Evolutionary conservation across 2,797 vertebrate genomes (phyloP).

Genomic region (Remorina albescens): DNA sequence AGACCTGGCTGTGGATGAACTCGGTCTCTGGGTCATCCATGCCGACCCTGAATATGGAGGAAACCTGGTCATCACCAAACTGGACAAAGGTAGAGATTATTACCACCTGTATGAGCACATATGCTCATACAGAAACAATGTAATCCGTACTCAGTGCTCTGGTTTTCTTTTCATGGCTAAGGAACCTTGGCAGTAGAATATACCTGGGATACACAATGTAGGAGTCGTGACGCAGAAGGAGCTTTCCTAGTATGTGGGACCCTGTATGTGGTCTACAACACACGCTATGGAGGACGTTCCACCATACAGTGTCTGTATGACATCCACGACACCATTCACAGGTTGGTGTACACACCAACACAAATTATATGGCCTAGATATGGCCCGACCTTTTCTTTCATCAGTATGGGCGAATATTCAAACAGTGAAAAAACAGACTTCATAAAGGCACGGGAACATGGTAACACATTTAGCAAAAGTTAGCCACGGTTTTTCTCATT

Average conservation of each 20-base stretch:
- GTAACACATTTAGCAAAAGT: neutral
- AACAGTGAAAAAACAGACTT: neutral
- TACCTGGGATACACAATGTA: slow-evolving; percentile 92
- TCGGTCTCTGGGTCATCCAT: slow-evolving; percentile 95
- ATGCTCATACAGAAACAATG: neutral
- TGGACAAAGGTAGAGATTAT: slow-evolving; percentile 79
- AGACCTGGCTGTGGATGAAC: slow-evolving; percentile 92
- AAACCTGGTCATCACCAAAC: slow-evolving; percentile 91
- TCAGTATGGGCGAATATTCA: too few species aligned
- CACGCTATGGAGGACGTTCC: slow-evolving; percentile 87
- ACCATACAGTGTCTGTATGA: slow-evolving; percentile 91
- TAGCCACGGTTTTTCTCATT: neutral
- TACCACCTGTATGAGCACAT: fast-evolving
- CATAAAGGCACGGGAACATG: neutral
- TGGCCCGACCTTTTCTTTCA: too few species aligned
- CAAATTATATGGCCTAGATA: neutral
- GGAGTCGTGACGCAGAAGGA: slow-evolving; percentile 89
- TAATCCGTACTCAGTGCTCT: neutral
- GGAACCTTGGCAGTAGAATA: slow-evolving; percentile 85
- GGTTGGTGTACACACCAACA: slow-evolving; percentile 50
- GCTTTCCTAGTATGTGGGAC: slow-evolving; percentile 93
- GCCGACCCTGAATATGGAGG: slow-evolving; percentile 86
- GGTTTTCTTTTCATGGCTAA: slow-evolving; percentile 29
- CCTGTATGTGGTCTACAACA: slow-evolving; percentile 93
- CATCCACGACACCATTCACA: slow-evolving; percentile 83